Evolutionary conservation across 2,797 vertebrate species (phyloP).

Genomic region (Pangasius djambal): DNA sequence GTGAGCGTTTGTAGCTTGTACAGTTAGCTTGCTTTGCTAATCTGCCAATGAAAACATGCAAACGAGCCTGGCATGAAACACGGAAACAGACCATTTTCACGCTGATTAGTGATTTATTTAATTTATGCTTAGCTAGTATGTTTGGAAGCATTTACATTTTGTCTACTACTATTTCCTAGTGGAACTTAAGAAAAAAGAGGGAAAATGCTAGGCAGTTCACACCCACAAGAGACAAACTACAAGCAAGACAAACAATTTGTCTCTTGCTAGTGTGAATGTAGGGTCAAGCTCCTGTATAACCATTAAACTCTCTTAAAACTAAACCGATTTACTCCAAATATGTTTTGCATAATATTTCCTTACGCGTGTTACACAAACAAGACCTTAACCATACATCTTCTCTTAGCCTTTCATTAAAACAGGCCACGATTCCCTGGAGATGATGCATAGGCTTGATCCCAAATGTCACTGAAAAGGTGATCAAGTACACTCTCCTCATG

Average conservation of each 20-base stretch:
- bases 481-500: constrained; percentile 83
- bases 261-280: background rate
- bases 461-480: constrained; percentile 78
- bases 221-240: background rate
- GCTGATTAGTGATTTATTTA: background rate
- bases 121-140: background rate
- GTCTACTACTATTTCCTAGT: background rate
- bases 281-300: constrained; percentile 1
- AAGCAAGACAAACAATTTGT: constrained; percentile 11
- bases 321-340: constrained; percentile 27
- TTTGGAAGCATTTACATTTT: background rate
- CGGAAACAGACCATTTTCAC: background rate
- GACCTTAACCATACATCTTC: constrained; percentile 45
- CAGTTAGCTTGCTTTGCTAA: background rate
- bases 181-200: background rate
- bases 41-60: background rate
- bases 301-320: constrained; percentile 32
- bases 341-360: constrained; percentile 39
- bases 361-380: constrained; percentile 47
- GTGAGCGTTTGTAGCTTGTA: background rate
- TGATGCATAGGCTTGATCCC: constrained; percentile 69
- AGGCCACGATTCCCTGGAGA: constrained; percentile 59
- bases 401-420: constrained; percentile 47
- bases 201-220: background rate
- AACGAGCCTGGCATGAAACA: background rate